Evolutionary conservation across 1,140 invertebrate species (phyloP).

Genomic region (Thalassaphorura encarpata): DNA sequence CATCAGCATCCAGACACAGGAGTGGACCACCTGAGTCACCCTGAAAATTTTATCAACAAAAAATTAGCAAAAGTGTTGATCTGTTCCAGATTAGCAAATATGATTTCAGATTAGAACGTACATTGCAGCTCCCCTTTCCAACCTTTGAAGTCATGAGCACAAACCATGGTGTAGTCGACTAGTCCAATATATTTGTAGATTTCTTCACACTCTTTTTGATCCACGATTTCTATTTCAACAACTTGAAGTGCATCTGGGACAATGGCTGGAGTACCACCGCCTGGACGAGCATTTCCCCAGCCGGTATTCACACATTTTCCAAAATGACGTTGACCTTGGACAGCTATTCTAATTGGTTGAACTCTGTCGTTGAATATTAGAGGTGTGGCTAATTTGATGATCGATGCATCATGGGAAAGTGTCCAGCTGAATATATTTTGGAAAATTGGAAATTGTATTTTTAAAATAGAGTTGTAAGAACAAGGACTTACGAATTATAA

Average conservation of each 20-base stretch:
- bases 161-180: not conserved
- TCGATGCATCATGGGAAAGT: not conserved
- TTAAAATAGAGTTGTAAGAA: no score
- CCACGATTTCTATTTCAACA: slow-evolving; percentile 1
- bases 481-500: no score
- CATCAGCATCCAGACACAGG: not conserved
- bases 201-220: not conserved
- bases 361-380: not conserved
- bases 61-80: no score
- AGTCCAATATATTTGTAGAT: not conserved
- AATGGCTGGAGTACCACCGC: not conserved
- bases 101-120: not conserved
- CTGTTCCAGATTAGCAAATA: not conserved
- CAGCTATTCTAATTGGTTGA: not conserved
- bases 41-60: no score
- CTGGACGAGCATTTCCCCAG: slow-evolving; percentile 4
- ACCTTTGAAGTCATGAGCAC: not conserved
- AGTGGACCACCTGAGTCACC: not conserved
- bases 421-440: no score
- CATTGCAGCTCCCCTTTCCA: not conserved
- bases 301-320: slow-evolving; percentile 1
- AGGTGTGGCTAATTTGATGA: not conserved
- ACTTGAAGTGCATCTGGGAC: slow-evolving; percentile 1
- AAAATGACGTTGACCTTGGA: not conserved
- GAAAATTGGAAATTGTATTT: no score